Base-by-base conservation (phyloP, 2,888 invertebrate species). In the Orthonychiurus folsomi region DNA sequence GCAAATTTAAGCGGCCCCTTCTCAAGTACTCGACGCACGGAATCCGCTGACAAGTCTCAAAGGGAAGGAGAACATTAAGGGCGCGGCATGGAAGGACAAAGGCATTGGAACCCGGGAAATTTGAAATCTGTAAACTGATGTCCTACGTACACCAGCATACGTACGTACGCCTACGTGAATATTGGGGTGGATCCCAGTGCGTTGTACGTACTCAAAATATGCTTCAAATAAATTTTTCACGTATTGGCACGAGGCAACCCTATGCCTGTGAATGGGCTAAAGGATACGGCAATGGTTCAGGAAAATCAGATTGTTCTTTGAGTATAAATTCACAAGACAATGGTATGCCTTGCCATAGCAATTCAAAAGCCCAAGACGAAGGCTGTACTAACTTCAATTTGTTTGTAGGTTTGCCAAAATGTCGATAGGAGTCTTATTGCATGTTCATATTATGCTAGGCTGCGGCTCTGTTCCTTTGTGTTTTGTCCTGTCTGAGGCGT, bases 311-410 rank as follows among this genome's bases (percentile, higher is more conserved):
- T 37, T 37, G 37, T 37, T 37, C 15, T 37, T 37, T 37, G 5
- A 37, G 37, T 37, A 37, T 37, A 37, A 37, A 37, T 37, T 37
- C 37, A n/a, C n/a, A n/a, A n/a, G n/a, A n/a, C n/a, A n/a, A n/a
- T n/a, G n/a, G n/a, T n/a, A n/a, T 37, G 37, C 9, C 37, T 37
- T 37, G 37, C 9, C 37, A 37, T 37, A 9, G 37, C 9, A 5
- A 37, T 15, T 37, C 37, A 37, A n/a, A n/a, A n/a, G n/a, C n/a
- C n/a, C n/a, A n/a, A n/a, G n/a, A n/a, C n/a, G 37, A 9, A 5
- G 15, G 37, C 37, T 37, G 15, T 37, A 37, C 37, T 37, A 9
- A 37, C 37, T 37, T 15, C 37, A 37, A 37, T 37, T 37, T 37
- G 37, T 37, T 37, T 37, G 15, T 37, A 37, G 9, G 37, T 37